A percentile compares a stretch with the other conserved stretches of the same genome.
Conservation (phyloP, 2,888 invertebrate species). For the Pristionchus exspectatus region DNA sequence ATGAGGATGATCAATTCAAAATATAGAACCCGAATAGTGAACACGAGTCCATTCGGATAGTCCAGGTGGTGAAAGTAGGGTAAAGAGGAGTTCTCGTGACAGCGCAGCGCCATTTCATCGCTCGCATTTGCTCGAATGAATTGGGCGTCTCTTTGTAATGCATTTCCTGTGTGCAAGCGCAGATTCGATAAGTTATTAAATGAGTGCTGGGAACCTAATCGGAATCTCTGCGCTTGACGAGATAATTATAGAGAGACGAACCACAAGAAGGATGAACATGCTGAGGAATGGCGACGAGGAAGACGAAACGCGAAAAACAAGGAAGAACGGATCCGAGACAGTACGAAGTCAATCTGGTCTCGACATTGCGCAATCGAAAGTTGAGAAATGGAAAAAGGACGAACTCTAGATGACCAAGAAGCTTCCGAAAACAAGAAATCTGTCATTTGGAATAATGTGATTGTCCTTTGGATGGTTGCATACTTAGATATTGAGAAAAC, state of each 20-base stretch:
- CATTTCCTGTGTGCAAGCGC: constrained; percentile 28
- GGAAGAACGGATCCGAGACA: not conserved
- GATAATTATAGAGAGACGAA: constrained; percentile 4
- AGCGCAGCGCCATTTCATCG: not conserved
- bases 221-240: not conserved
- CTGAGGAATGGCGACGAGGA: not conserved
- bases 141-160: constrained; percentile 26
- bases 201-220: not conserved
- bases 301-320: not conserved
- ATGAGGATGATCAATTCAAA: no score
- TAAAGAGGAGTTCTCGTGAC: not conserved
- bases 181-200: constrained; percentile 35
- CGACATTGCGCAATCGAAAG: not conserved
- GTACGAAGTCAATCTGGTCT: not conserved
- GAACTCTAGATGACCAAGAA: not conserved
- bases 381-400: not conserved
- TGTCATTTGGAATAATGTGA: no score
- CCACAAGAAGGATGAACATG: not conserved
- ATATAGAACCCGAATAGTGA: not conserved
- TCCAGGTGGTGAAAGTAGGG: not conserved
- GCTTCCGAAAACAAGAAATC: no score
- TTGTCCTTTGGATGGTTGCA: no score
- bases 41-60: not conserved
- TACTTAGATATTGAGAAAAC: no score
- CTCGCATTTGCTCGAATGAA: constrained; percentile 39